phyloP scores from a whole-genome alignment of 2,797 vertebrate genomes.

The Sebastes ruberrimus region DNA sequence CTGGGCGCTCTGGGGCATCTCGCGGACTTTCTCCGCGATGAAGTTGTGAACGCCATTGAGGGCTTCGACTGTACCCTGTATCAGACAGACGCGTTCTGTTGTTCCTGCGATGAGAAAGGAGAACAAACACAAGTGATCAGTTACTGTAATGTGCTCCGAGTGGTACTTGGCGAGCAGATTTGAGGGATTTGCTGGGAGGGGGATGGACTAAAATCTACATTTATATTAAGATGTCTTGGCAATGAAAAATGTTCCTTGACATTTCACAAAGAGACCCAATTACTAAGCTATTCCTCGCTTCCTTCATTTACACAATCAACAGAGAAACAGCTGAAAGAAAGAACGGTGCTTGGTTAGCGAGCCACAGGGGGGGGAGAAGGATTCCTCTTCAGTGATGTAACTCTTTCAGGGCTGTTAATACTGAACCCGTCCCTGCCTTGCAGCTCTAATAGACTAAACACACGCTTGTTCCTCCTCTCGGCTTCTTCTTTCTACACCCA shows the following conservation, averaged over 20 bases:
- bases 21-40: constrained; percentile 98
- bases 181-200: constrained; percentile 19
- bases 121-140: constrained; percentile 38
- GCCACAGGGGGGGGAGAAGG: constrained; percentile 53
- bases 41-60: constrained; percentile 99
- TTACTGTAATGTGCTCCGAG: constrained; percentile 19
- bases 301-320: constrained; percentile 66
- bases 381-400: constrained; percentile 78
- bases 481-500: constrained; percentile 70
- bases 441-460: constrained; percentile 68
- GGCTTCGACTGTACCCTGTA: constrained; percentile 98
- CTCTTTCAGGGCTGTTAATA: constrained; percentile 65
- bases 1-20: constrained; percentile 99
- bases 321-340: constrained; percentile 73
- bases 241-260: constrained; percentile 48
- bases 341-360: constrained; percentile 61
- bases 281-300: constrained; percentile 52
- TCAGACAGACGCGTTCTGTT: constrained; percentile 98
- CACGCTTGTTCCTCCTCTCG: constrained; percentile 69
- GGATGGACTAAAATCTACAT: constrained; percentile 29
- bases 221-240: constrained; percentile 40
- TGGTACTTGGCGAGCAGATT: constrained; percentile 27
- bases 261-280: constrained; percentile 55
- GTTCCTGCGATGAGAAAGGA: constrained; percentile 85
- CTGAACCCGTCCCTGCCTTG: constrained; percentile 60